Evolutionary conservation across 2,113 vertebrate genomes (phyloP).

Genomic region (Monarcha castaneiventris): DNA sequence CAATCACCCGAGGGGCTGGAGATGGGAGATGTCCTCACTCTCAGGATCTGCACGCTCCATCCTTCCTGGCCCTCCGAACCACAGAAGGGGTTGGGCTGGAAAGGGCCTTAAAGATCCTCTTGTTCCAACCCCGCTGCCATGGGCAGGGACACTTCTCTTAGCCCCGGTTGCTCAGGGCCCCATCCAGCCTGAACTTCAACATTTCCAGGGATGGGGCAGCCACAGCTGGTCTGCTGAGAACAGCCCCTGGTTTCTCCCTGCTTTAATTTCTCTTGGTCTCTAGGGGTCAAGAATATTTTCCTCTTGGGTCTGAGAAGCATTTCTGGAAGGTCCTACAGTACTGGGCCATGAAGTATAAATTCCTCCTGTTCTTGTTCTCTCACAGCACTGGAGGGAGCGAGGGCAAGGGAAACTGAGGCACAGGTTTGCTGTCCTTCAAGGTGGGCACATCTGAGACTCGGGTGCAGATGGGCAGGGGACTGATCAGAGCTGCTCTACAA

Average conservation of each 20-base stretch:
- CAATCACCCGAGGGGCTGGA: rapidly evolving
- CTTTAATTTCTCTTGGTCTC: background rate
- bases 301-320: background rate
- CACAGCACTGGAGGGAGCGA: background rate
- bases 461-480: background rate
- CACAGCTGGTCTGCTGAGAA: background rate
- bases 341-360: background rate
- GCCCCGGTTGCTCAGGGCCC: background rate
- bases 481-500: background rate
- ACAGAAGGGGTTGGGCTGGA: background rate
- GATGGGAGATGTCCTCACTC: rapidly evolving
- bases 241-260: background rate
- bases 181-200: background rate
- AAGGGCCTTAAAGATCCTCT: background rate
- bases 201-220: background rate
- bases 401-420: background rate
- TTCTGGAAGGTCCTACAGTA: background rate
- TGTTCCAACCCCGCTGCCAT: background rate
- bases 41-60: background rate
- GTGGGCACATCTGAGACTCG: rapidly evolving
- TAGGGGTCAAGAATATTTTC: background rate
- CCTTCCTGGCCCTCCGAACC: rapidly evolving
- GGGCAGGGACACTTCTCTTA: background rate
- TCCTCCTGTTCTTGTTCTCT: background rate
- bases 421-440: background rate